Percentiles rank a stretch among this genome's conserved stretches.
These are phyloP conservation scores for Thripadectes ignobilis DNA, from an alignment of 2,797 vertebrate genomes.

Conservation along the genomic window DNA sequence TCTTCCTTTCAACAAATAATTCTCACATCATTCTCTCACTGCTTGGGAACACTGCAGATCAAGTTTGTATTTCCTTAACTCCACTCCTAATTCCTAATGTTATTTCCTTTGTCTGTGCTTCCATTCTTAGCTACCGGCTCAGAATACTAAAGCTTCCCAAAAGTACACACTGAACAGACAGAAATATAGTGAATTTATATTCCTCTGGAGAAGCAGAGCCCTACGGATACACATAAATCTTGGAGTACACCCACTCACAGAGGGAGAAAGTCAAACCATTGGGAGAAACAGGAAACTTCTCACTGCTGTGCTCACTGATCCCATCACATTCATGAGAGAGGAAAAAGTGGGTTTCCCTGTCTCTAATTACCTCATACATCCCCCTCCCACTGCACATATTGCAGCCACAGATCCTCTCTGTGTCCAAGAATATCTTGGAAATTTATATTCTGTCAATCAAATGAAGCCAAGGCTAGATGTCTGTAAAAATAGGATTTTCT, in stretches of 20 bases:
- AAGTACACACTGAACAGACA: background rate
- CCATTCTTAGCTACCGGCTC: background rate
- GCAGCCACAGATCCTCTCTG: background rate
- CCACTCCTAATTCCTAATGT: background rate
- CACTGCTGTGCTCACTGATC: background rate
- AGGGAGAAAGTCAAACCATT: background rate
- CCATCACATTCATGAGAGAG: background rate
- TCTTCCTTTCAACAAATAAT: background rate
- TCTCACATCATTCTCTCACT: background rate
- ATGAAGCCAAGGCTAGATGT: background rate
- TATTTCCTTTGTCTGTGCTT: background rate
- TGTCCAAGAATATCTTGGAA: background rate
- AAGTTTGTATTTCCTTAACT: background rate
- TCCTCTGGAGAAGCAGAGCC: background rate
- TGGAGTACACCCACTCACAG: background rate
- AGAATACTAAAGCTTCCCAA: background rate
- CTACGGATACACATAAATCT: background rate
- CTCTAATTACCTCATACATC: background rate
- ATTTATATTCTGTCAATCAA: background rate
- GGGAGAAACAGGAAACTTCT: background rate
- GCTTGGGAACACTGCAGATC: background rate
- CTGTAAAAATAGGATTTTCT: conserved; percentile 12
- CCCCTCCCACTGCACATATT: background rate
- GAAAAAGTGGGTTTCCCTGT: background rate
- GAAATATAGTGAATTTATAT: background rate